These are phyloP conservation scores for Palythoa heliodiscus DNA, from an alignment of 92 coral and sea anemone genomes.

Conservation along the genomic window DNA sequence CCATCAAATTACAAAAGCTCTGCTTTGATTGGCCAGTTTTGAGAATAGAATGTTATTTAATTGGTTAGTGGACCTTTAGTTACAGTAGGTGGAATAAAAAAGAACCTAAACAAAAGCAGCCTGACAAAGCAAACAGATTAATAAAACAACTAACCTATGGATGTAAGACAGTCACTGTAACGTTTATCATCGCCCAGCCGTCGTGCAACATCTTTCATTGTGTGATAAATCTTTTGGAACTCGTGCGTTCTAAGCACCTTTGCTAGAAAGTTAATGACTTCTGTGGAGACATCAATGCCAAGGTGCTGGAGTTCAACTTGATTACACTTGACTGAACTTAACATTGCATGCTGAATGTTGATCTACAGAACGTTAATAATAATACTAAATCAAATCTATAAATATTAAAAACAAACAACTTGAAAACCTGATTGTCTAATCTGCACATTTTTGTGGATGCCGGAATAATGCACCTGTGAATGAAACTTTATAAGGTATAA, in stretches of 20 bases:
- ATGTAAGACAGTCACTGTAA: constrained; percentile 67
- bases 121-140: not conserved
- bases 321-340: constrained; percentile 43
- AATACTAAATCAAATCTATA: not conserved
- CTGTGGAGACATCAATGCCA: constrained; percentile 70
- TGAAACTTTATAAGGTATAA: too few species aligned
- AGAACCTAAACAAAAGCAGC: not conserved
- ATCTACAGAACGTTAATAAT: constrained; percentile 1
- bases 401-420: too few species aligned
- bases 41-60: too few species aligned
- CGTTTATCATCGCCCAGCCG: constrained; percentile 38
- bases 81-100: too few species aligned
- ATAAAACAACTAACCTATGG: constrained; percentile 33
- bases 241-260: constrained; percentile 71
- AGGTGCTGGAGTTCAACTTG: constrained; percentile 3
- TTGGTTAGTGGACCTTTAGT: too few species aligned
- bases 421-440: too few species aligned
- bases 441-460: too few species aligned
- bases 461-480: too few species aligned
- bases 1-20: too few species aligned
- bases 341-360: constrained; percentile 72
- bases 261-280: constrained; percentile 75
- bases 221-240: constrained; percentile 53
- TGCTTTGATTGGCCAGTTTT: too few species aligned
- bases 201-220: constrained; percentile 40